These are phyloP conservation scores for Pachyuromys duprasi DNA, from an alignment of 2,797 vertebrate species.

Conservation along the genomic window DNA sequence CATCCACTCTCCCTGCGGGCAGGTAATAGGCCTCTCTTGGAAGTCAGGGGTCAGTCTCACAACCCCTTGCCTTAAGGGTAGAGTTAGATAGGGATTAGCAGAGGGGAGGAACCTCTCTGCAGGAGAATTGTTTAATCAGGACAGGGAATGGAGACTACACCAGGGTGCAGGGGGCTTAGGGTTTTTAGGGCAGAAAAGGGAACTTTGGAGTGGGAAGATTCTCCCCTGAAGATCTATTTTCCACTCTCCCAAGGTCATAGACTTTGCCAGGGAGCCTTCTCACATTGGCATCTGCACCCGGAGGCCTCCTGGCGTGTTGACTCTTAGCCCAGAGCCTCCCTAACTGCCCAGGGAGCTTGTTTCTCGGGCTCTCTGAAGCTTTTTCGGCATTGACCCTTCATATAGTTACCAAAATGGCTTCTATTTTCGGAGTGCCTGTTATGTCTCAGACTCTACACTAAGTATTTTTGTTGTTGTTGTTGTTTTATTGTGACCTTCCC, in stretches of 20 bases:
- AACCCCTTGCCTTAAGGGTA: neutral
- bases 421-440: neutral
- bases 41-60: neutral
- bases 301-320: neutral
- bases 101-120: neutral
- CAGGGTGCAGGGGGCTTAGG: neutral
- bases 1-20: neutral
- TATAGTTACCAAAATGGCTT: neutral
- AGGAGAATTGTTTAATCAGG: neutral
- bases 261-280: neutral
- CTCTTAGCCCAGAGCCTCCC: neutral
- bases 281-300: neutral
- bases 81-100: neutral
- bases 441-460: neutral
- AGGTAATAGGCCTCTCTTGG: neutral
- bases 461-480: neutral
- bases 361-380: neutral
- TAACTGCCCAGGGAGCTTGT: neutral
- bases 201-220: neutral
- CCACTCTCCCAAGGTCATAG: neutral
- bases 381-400: neutral
- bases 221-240: neutral
- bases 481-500: slow-evolving; percentile 29
- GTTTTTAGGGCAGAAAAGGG: neutral
- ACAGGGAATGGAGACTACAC: neutral